Evolutionary conservation across 2,113 vertebrate genomes (phyloP).

Genomic region (Laticauda laticaudata): DNA sequence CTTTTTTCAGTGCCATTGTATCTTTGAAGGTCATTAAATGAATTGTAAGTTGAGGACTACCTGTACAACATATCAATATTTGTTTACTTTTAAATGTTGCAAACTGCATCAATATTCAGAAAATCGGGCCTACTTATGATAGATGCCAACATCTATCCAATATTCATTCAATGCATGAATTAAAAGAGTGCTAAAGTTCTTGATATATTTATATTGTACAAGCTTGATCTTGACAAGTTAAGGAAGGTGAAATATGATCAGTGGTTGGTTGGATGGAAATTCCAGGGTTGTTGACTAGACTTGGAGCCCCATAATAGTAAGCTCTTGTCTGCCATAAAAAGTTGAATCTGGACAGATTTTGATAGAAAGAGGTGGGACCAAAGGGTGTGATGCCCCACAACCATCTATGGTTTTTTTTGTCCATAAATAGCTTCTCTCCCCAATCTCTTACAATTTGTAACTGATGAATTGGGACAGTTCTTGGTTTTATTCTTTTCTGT

Average conservation of each 20-base stretch:
- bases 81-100: not conserved
- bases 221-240: not conserved
- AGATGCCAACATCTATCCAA: not conserved
- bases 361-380: not conserved
- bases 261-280: not conserved
- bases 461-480: not conserved
- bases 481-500: not conserved
- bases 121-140: not conserved
- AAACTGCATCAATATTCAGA: not conserved
- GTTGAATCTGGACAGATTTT: not conserved
- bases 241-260: not conserved
- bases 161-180: not conserved
- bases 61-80: not conserved
- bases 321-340: no score
- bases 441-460: not conserved
- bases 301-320: no score
- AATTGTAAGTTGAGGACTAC: no score
- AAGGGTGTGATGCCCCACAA: not conserved
- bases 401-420: not conserved
- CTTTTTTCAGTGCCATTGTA: no score
- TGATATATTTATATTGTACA: no score
- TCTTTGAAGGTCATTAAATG: no score
- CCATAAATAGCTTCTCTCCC: not conserved
- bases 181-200: no score
- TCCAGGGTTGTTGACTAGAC: no score